Percentiles rank a stretch among this genome's conserved stretches.
These are phyloP conservation scores for Druceiella hillmani DNA, from an alignment of 2,888 invertebrate genomes.

Conservation along the genomic window DNA sequence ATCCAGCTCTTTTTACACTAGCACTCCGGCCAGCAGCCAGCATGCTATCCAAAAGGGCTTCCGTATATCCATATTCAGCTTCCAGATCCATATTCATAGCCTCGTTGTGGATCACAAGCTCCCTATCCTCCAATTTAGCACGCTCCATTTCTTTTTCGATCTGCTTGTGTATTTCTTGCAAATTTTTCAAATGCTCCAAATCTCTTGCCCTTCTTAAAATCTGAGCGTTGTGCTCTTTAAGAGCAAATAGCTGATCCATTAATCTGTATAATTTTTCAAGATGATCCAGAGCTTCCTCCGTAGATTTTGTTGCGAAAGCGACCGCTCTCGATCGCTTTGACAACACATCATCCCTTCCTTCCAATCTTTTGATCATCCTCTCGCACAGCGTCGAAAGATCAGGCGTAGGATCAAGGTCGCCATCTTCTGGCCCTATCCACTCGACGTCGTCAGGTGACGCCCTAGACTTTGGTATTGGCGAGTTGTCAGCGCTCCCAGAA, in stretches of 20 bases:
- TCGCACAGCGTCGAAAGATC: conserved; percentile 40
- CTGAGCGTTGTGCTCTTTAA: conserved; percentile 66
- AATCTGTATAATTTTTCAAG: conserved; percentile 71
- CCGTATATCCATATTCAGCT: conserved; percentile 55
- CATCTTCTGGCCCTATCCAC: conserved; percentile 32
- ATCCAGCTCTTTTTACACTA: conserved; percentile 45
- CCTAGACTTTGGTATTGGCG: conserved; percentile 42
- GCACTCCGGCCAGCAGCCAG: conserved; percentile 49
- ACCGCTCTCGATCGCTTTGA: conserved; percentile 51
- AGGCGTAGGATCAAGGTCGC: conserved; percentile 27
- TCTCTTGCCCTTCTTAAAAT: conserved; percentile 65
- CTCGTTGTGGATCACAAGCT: conserved; percentile 41
- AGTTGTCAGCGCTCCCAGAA: conserved; percentile 39
- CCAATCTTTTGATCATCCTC: conserved; percentile 38
- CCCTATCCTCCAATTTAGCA: conserved; percentile 36
- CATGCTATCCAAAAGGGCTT: conserved; percentile 60
- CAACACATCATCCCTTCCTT: conserved; percentile 39
- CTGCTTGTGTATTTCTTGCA: conserved; percentile 55
- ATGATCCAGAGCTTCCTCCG: conserved; percentile 68
- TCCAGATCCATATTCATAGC: conserved; percentile 55
- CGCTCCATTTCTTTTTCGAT: conserved; percentile 40
- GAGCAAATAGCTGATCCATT: conserved; percentile 67
- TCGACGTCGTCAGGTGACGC: conserved; percentile 34
- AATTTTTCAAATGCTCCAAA: conserved; percentile 63
- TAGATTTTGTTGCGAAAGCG: conserved; percentile 52